A percentile compares a stretch with the other conserved stretches of the same genome.
phyloP scores from a whole-genome alignment of 2,888 invertebrate genomes.

The Dichetophora obliterata region DNA sequence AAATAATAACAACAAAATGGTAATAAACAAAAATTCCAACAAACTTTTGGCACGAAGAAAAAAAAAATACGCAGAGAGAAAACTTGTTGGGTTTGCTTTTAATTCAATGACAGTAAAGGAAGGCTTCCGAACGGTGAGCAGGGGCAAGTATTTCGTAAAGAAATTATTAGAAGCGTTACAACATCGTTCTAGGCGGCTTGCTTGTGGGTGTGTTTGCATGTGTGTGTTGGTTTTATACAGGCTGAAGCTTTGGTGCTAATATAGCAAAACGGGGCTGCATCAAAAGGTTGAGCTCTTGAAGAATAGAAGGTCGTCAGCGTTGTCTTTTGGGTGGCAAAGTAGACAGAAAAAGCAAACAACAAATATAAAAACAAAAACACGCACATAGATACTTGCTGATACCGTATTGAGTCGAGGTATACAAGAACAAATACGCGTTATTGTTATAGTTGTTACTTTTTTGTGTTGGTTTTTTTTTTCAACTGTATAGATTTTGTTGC shows the following conservation, averaged over 20 bases:
- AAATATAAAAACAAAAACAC: too few relatives aligned
- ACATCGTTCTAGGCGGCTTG: too few relatives aligned
- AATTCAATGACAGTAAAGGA: constrained; percentile 64
- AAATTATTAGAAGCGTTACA: too few relatives aligned
- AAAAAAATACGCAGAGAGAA: constrained; percentile 2
- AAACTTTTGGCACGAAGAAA: background rate
- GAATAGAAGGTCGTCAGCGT: background rate
- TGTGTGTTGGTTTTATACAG: too few relatives aligned
- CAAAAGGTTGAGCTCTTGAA: constrained; percentile 10
- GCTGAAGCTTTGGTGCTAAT: too few relatives aligned
- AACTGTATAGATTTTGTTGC: constrained; percentile 39
- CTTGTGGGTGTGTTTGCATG: too few relatives aligned
- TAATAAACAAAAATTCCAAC: constrained; percentile 26
- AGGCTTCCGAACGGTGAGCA: constrained; percentile 55
- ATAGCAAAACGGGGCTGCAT: background rate
- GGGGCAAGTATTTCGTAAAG: too few relatives aligned
- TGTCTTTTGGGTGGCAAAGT: too few relatives aligned
- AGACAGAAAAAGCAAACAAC: too few relatives aligned
- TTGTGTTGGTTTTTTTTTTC: constrained; percentile 35
- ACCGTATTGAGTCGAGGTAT: background rate
- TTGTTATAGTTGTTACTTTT: background rate
- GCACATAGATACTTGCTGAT: too few relatives aligned
- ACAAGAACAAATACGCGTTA: constrained; percentile 2
- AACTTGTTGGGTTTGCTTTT: constrained; percentile 54
- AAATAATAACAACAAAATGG: constrained; percentile 43